Conservation (phyloP, 1,140 invertebrate species). For the Bemisia tabaci region DNA sequence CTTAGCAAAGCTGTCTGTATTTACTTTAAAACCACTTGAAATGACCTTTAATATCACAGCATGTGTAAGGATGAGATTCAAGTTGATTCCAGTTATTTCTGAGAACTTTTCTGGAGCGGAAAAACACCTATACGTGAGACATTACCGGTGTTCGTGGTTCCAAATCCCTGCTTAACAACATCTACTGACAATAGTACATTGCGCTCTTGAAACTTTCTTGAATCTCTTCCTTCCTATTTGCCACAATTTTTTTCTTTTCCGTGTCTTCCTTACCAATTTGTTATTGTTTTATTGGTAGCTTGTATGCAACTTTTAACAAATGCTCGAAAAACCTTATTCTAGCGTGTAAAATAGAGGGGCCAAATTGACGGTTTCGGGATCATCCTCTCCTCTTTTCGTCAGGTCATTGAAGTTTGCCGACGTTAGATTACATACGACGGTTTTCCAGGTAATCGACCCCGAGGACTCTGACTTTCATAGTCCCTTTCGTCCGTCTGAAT, state of each 20-base stretch:
- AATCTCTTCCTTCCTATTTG: slow-evolving; percentile 9
- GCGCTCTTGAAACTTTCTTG: slow-evolving; percentile 11
- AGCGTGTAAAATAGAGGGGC: slow-evolving; percentile 28
- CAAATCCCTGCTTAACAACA: slow-evolving; percentile 19
- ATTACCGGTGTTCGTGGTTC: slow-evolving; percentile 29
- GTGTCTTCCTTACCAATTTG: no score
- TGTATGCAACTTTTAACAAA: slow-evolving; percentile 26
- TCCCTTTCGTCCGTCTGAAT: no score
- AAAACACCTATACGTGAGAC: slow-evolving; percentile 29
- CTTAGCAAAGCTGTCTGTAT: slow-evolving; percentile 18
- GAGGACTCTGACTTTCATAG: no score
- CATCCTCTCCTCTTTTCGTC: slow-evolving; percentile 17
- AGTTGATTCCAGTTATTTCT: slow-evolving; percentile 28
- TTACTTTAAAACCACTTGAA: slow-evolving; percentile 19
- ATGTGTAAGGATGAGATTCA: slow-evolving; percentile 26
- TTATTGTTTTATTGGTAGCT: slow-evolving; percentile 21
- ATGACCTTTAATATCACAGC: slow-evolving; percentile 24
- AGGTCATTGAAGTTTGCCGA: slow-evolving; percentile 31
- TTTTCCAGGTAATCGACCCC: no score
- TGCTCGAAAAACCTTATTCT: slow-evolving; percentile 28
- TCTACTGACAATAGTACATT: slow-evolving; percentile 18
- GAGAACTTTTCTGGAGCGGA: slow-evolving; percentile 21
- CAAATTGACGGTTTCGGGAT: slow-evolving; percentile 24
- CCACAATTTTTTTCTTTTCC: no score
- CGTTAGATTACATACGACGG: slow-evolving; percentile 28